A percentile compares a stretch with the other conserved stretches of the same genome.
These are phyloP conservation scores for Nycticryphes semicollaris DNA, from an alignment of 2,113 vertebrate species.

Conservation along the genomic window DNA sequence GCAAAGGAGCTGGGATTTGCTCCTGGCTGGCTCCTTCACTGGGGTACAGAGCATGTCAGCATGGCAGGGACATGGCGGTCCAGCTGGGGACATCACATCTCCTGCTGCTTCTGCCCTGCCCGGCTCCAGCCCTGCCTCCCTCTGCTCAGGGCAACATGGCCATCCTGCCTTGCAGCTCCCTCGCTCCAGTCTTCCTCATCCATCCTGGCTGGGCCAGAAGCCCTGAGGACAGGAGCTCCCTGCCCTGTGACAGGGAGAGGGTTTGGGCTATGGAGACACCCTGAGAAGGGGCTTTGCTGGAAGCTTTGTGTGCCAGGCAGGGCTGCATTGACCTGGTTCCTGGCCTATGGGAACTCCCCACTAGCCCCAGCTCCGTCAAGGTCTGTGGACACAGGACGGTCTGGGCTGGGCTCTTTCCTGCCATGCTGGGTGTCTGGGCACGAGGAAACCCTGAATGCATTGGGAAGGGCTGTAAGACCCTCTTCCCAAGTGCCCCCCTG, in stretches of 20 bases:
- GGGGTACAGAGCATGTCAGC: not conserved
- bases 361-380: not conserved
- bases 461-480: not conserved
- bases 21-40: fast-evolving
- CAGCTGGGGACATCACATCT: not conserved
- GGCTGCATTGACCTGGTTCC: not conserved
- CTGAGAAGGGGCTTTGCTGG: not conserved
- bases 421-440: not conserved
- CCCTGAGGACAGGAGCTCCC: not conserved
- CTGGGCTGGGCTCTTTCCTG: not conserved
- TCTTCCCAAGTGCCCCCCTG: not conserved
- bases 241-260: not conserved
- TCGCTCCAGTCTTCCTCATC: not conserved
- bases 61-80: fast-evolving
- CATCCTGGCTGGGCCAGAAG: not conserved
- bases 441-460: no score
- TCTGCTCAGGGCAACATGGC: fast-evolving
- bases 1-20: not conserved
- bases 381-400: not conserved
- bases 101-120: not conserved
- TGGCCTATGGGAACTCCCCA: not conserved
- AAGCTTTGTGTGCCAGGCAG: not conserved
- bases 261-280: not conserved
- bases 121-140: fast-evolving
- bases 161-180: not conserved